These are phyloP conservation scores for Sturnira hondurensis DNA, from an alignment of 2,113 vertebrate species.

Conservation along the genomic window DNA sequence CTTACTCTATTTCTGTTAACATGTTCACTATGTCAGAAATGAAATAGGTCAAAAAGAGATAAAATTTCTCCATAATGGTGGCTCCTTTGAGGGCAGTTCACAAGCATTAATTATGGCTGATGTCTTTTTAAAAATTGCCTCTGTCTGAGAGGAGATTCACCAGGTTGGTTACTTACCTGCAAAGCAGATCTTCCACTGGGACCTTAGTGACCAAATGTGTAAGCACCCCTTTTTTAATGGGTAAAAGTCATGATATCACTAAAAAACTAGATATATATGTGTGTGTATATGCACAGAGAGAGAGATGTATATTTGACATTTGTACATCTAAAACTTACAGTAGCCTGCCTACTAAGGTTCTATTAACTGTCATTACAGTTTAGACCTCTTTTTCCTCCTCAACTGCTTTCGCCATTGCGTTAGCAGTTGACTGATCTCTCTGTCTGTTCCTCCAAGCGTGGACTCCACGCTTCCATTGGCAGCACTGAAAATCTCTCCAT, in stretches of 20 bases:
- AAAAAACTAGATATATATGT: background rate
- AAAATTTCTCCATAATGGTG: conserved; percentile 23
- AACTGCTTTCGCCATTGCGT: background rate
- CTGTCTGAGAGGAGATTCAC: background rate
- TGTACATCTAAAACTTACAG: background rate
- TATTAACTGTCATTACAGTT: background rate
- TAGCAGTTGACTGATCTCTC: background rate
- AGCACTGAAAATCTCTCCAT: background rate
- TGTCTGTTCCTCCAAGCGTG: background rate
- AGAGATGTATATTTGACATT: background rate
- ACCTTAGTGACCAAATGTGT: background rate
- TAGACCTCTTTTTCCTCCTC: background rate
- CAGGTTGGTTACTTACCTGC: background rate
- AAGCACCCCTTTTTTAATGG: background rate
- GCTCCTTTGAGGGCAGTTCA: background rate
- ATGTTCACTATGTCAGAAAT: conserved; percentile 50
- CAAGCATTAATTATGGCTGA: conserved; percentile 16
- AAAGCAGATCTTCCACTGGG: background rate
- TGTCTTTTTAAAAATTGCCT: conserved; percentile 15
- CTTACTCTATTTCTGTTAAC: conserved; percentile 27
- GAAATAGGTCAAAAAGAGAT: conserved; percentile 52
- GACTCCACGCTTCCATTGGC: background rate
- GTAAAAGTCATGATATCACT: background rate
- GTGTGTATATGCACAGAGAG: background rate
- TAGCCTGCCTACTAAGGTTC: background rate